phyloP scores from a whole-genome alignment of 2,113 vertebrate genomes.

The Nothocercus nigrocapillus region DNA sequence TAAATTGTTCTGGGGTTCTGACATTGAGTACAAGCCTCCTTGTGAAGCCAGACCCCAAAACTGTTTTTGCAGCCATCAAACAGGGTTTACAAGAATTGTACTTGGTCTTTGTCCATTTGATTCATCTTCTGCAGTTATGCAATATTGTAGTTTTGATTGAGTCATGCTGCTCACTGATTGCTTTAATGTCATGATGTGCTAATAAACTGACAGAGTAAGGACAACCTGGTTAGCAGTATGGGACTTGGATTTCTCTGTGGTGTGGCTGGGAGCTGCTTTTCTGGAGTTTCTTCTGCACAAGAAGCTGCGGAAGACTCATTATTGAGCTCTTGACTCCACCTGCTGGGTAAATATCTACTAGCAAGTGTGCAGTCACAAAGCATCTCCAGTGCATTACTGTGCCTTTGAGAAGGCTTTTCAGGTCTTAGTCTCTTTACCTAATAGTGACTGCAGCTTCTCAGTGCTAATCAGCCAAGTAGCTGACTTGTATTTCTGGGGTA shows the following conservation, averaged over 20 bases:
- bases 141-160: conserved; percentile 4
- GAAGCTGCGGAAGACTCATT: not conserved
- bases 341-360: conserved; percentile 52
- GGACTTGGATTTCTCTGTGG: not conserved
- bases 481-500: no score
- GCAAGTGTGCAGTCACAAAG: not conserved
- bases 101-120: not conserved
- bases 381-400: not conserved
- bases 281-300: no score
- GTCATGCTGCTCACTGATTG: not conserved
- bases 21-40: not conserved
- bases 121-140: not conserved
- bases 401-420: not conserved
- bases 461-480: not conserved
- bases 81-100: not conserved
- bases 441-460: not conserved
- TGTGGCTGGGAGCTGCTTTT: not conserved
- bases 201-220: not conserved
- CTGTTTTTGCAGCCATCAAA: not conserved
- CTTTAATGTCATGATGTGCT: not conserved
- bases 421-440: not conserved
- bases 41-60: conserved; percentile 9
- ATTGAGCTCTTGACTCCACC: conserved; percentile 63
- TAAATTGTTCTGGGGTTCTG: conserved; percentile 5
- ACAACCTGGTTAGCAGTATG: not conserved